Percentiles rank a stretch among this genome's conserved stretches.
phyloP scores from a whole-genome alignment of 1,140 invertebrate genomes.

The Drosophila burlai region DNA sequence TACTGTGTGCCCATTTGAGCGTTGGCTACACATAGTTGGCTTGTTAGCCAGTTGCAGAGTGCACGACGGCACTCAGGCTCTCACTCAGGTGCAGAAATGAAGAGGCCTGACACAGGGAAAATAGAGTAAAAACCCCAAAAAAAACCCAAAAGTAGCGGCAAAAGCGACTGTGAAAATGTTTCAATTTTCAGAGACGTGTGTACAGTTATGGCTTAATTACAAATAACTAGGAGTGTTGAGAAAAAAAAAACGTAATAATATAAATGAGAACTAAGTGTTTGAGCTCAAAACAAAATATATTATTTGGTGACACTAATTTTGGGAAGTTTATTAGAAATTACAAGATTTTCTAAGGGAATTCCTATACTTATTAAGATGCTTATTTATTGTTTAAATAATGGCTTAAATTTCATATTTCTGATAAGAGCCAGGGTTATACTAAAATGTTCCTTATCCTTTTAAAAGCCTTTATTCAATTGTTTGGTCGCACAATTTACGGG shows the following conservation, averaged over 20 bases:
- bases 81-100: slow-evolving; percentile 38
- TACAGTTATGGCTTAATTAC: slow-evolving; percentile 30
- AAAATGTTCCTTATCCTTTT: too few relatives aligned
- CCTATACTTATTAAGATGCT: too few relatives aligned
- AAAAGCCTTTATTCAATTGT: too few relatives aligned
- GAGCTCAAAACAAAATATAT: background rate
- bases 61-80: slow-evolving; percentile 72
- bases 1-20: slow-evolving; percentile 68
- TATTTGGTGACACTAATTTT: background rate
- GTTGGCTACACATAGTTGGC: slow-evolving; percentile 74
- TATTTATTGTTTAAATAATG: too few relatives aligned
- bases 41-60: slow-evolving; percentile 66
- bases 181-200: slow-evolving; percentile 38
- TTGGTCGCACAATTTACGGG: too few relatives aligned
- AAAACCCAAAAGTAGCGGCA: slow-evolving; percentile 3
- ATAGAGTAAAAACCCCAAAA: background rate
- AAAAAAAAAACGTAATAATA: background rate
- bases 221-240: background rate
- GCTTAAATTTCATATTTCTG: too few relatives aligned
- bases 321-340: background rate
- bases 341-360: background rate
- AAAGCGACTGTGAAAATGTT: slow-evolving; percentile 43
- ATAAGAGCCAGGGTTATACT: too few relatives aligned
- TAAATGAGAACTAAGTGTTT: background rate
- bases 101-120: slow-evolving; percentile 15